Conservation (phyloP, 2,113 vertebrate genomes). For the Eurystomus gularis region DNA sequence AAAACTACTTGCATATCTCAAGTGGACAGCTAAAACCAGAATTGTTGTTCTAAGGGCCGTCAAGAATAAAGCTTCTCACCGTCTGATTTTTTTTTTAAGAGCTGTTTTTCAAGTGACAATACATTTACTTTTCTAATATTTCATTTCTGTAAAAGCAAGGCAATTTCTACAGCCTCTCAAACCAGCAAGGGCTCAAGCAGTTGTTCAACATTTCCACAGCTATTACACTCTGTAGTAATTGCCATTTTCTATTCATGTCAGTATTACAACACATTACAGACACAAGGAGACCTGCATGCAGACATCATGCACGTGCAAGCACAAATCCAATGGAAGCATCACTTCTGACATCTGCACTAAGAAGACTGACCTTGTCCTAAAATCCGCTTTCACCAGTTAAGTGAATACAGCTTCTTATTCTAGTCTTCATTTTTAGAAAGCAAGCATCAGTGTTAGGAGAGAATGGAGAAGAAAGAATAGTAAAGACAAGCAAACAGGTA, state of each 20-base stretch:
- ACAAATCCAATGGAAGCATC: slow-evolving; percentile 66
- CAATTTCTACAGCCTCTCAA: neutral
- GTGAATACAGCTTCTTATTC: slow-evolving; percentile 73
- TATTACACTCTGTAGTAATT: neutral
- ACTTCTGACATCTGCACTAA: slow-evolving; percentile 64
- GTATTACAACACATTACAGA: neutral
- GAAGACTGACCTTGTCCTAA: slow-evolving; percentile 74
- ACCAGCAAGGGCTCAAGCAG: neutral
- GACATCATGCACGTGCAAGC: slow-evolving; percentile 65
- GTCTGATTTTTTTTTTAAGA: neutral
- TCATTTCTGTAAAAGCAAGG: neutral
- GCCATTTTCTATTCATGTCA: neutral
- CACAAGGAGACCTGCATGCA: slow-evolving; percentile 39
- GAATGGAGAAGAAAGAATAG: slow-evolving; percentile 65
- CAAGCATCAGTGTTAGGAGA: slow-evolving; percentile 74
- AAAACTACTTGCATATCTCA: neutral
- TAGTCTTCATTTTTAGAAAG: slow-evolving; percentile 82
- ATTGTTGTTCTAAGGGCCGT: neutral
- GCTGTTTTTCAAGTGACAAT: neutral
- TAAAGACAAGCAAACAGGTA: slow-evolving; percentile 62
- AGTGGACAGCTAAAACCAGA: neutral
- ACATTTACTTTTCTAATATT: neutral
- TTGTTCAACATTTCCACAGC: neutral
- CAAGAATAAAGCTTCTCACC: neutral
- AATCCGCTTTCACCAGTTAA: slow-evolving; percentile 77